A percentile compares a stretch with the other conserved stretches of the same genome.
Evolutionary conservation across 2,888 invertebrate genomes (phyloP).

Genomic region (Dynastes grantii): DNA sequence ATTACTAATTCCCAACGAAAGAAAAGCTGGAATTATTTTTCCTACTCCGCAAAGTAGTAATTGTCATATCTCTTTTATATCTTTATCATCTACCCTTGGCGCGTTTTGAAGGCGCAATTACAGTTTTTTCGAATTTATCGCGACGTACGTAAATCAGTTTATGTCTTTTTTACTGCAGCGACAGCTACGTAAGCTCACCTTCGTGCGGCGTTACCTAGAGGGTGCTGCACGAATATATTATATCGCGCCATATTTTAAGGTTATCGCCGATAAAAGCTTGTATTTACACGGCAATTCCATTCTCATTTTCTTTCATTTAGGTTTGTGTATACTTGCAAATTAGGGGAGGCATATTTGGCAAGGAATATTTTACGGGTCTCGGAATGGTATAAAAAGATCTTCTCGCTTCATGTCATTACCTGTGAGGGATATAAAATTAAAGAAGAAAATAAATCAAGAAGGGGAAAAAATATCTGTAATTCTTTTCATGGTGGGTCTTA

Average conservation of each 20-base stretch:
- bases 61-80: not conserved
- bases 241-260: slow-evolving; percentile 32
- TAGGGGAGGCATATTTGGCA: too few relatives aligned
- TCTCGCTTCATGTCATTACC: too few relatives aligned
- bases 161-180: slow-evolving; percentile 20
- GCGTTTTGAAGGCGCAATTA: slow-evolving; percentile 1
- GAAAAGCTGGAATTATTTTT: too few relatives aligned
- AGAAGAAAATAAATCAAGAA: too few relatives aligned
- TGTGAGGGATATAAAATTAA: too few relatives aligned
- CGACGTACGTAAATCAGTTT: slow-evolving; percentile 27
- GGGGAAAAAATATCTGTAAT: too few relatives aligned
- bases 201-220: not conserved
- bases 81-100: not conserved
- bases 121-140: slow-evolving; percentile 13
- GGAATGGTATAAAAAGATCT: not conserved
- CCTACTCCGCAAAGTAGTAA: too few relatives aligned
- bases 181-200: not conserved
- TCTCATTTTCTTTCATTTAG: too few relatives aligned
- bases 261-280: slow-evolving; percentile 37
- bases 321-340: too few relatives aligned
- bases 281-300: slow-evolving; percentile 17
- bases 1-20: too few relatives aligned
- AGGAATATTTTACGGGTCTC: too few relatives aligned
- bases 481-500: too few relatives aligned
- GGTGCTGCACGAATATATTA: not conserved